Conservation (phyloP, 1,140 invertebrate genomes). For the Copidosoma floridanum region DNA sequence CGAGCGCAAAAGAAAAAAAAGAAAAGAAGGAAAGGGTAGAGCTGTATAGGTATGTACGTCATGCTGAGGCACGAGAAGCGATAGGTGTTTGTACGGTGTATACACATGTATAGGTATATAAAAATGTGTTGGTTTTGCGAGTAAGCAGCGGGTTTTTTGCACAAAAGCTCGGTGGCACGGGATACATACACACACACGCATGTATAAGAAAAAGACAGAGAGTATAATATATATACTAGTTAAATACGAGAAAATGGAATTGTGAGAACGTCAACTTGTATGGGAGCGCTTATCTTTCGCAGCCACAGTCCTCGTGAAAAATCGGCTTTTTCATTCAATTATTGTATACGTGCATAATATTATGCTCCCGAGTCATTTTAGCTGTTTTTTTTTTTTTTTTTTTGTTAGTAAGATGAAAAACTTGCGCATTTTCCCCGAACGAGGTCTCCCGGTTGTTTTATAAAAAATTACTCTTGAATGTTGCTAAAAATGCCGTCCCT, state of each 20-base stretch:
- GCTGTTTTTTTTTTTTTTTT: not conserved
- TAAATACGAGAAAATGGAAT: slow-evolving; percentile 9
- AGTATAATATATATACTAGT: not conserved
- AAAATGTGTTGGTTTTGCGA: not conserved
- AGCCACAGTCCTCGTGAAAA: slow-evolving; percentile 1
- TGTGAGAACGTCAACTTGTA: slow-evolving; percentile 7
- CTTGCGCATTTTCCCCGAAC: no score
- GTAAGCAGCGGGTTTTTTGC: not conserved
- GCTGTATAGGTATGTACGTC: no score
- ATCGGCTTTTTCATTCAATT: slow-evolving; percentile 1
- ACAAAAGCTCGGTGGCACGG: not conserved
- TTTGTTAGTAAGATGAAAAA: no score
- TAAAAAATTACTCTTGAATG: no score
- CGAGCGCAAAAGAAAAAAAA: no score
- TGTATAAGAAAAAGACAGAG: not conserved
- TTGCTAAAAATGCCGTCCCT: no score
- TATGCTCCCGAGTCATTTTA: slow-evolving; percentile 6
- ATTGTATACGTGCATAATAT: no score
- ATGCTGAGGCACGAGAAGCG: not conserved
- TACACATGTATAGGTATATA: not conserved
- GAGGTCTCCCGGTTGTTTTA: not conserved
- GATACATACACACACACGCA: not conserved
- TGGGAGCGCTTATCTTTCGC: not conserved
- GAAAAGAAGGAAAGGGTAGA: no score
- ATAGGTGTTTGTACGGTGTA: not conserved